Evolutionary conservation across 2,797 vertebrate genomes (phyloP).

Genomic region (Alauda arvensis): DNA sequence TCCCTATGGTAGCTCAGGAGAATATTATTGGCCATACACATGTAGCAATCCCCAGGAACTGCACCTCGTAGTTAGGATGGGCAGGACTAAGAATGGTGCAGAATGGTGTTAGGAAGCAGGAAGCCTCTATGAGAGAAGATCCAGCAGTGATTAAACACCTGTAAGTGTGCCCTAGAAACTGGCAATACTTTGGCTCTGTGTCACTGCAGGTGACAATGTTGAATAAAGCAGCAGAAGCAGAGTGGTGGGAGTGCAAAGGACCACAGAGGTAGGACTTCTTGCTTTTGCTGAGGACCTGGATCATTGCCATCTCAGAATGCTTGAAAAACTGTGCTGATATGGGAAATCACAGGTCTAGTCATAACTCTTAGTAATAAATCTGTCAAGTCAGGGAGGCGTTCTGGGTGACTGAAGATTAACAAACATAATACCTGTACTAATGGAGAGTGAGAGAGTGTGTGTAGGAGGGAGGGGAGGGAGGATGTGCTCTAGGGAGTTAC

Average conservation of each 20-base stretch:
- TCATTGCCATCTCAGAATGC: slow-evolving; percentile 3
- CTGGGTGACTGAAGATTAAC: slow-evolving; percentile 53
- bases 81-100: not conserved
- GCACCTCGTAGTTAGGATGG: not conserved
- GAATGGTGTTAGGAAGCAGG: not conserved
- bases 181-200: not conserved
- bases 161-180: not conserved
- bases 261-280: not conserved
- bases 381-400: slow-evolving; percentile 43
- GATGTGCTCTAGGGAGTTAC: not conserved
- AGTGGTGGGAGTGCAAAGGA: not conserved
- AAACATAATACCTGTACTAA: slow-evolving; percentile 61
- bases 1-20: not conserved
- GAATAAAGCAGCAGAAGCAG: not conserved
- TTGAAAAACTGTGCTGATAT: slow-evolving; percentile 31
- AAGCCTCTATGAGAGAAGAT: not conserved
- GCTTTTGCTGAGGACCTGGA: not conserved
- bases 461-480: slow-evolving; percentile 4
- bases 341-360: slow-evolving; percentile 48
- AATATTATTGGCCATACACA: not conserved
- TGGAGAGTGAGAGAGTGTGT: slow-evolving; percentile 26
- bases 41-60: not conserved
- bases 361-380: slow-evolving; percentile 47
- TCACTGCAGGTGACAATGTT: not conserved
- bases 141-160: not conserved